phyloP scores from a whole-genome alignment of 1,140 invertebrate genomes.

The Ceratina australensis region DNA sequence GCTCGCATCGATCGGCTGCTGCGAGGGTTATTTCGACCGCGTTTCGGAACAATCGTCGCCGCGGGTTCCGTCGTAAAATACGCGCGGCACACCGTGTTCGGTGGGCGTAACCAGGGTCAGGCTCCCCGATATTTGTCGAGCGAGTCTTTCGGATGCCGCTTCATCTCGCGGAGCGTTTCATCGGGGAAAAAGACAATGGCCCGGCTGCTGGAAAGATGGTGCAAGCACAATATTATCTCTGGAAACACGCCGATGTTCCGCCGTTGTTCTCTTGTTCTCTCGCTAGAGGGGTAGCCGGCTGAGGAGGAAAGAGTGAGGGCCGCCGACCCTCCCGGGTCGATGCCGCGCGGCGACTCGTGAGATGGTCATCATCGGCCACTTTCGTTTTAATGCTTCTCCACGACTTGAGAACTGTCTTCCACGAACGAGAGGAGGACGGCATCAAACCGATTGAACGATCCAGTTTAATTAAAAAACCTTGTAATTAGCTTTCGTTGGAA shows the following conservation, averaged over 20 bases:
- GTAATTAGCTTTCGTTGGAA: background rate
- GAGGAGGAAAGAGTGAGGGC: too few species aligned
- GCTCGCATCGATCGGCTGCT: background rate
- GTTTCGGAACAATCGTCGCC: background rate
- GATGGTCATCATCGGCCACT: too few species aligned
- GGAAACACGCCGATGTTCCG: constrained; percentile 54
- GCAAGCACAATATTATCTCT: constrained; percentile 61
- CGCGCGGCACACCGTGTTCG: too few species aligned
- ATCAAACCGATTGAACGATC: background rate
- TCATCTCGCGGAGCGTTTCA: constrained; percentile 38
- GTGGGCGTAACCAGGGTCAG: background rate
- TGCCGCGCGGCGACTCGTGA: too few species aligned
- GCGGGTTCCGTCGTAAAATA: background rate
- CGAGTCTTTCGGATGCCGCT: constrained; percentile 27
- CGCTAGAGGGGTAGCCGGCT: too few species aligned
- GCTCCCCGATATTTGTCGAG: constrained; percentile 21
- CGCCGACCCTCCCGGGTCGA: too few species aligned
- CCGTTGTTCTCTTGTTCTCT: background rate
- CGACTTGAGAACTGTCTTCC: too few species aligned
- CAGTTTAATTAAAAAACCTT: constrained; percentile 4
- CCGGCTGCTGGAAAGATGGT: constrained; percentile 36
- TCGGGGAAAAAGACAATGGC: constrained; percentile 50
- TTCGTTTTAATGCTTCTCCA: too few species aligned
- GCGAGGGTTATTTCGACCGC: background rate
- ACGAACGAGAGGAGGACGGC: background rate